phyloP scores from a whole-genome alignment of 2,888 invertebrate genomes.

The Drosophila sordidapex region DNA sequence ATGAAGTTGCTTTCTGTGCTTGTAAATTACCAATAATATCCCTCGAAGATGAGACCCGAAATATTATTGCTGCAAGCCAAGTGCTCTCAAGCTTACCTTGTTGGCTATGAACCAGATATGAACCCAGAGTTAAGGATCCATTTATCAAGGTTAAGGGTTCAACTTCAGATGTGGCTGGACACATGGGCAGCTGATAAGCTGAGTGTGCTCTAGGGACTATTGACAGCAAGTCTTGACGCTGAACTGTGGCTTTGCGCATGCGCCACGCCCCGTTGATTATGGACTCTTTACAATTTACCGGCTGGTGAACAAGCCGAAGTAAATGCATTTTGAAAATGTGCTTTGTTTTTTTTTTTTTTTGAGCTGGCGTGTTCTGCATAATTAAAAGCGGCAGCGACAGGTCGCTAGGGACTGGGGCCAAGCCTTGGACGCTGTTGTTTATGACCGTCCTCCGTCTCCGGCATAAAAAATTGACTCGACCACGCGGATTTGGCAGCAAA shows the following conservation, averaged over 20 bases:
- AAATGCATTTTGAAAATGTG: conserved; percentile 38
- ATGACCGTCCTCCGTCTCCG: conserved; percentile 32
- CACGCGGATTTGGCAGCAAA: conserved; percentile 52
- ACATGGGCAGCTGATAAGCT: conserved; percentile 21
- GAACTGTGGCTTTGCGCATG: conserved; percentile 1
- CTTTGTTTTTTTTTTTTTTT: background rate
- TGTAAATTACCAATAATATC: background rate
- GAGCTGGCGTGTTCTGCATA: conserved; percentile 63
- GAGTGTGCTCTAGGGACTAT: conserved; percentile 20
- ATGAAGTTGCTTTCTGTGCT: background rate
- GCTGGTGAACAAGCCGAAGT: conserved; percentile 22
- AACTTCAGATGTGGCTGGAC: conserved; percentile 37
- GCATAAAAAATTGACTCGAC: conserved; percentile 13
- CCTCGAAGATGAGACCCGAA: background rate
- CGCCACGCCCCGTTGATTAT: conserved; percentile 9
- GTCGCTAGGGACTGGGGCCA: conserved; percentile 17
- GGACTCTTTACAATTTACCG: conserved; percentile 42
- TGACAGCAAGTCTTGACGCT: conserved; percentile 31
- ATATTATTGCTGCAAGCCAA: background rate
- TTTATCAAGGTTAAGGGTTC: conserved; percentile 21
- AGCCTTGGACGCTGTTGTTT: conserved; percentile 37
- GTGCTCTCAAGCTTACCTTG: background rate
- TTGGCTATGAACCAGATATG: background rate
- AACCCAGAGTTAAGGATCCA: conserved; percentile 1
- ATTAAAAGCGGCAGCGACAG: conserved; percentile 50